These are phyloP conservation scores for Drosophila carrolli DNA, from an alignment of 1,140 invertebrate genomes.

Conservation along the genomic window DNA sequence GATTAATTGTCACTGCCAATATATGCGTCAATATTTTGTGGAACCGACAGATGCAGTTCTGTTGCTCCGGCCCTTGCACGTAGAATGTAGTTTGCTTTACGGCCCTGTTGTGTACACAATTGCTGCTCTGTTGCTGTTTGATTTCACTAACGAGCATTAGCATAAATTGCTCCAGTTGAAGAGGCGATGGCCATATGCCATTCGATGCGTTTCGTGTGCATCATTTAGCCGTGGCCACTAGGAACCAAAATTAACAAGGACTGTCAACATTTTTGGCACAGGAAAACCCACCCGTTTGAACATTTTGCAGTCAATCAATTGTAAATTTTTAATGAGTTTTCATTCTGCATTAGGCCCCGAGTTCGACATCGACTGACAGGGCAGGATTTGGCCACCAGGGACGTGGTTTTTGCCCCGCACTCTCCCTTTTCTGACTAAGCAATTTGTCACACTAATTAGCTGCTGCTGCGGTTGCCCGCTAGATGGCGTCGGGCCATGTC, in stretches of 20 bases:
- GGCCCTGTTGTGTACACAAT: slow-evolving; percentile 77
- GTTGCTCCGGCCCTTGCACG: slow-evolving; percentile 13
- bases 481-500: slow-evolving; percentile 24
- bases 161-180: slow-evolving; percentile 69
- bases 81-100: slow-evolving; percentile 68
- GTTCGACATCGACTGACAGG: slow-evolving; percentile 36
- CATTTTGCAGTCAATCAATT: slow-evolving; percentile 78
- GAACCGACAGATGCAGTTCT: slow-evolving; percentile 55
- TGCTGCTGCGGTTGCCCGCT: slow-evolving; percentile 35
- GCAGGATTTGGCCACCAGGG: slow-evolving; percentile 22
- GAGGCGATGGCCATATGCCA: slow-evolving; percentile 35
- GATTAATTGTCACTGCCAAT: slow-evolving; percentile 82
- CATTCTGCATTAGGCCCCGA: slow-evolving; percentile 54
- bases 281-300: slow-evolving; percentile 16
- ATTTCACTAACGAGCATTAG: slow-evolving; percentile 82
- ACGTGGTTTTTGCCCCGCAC: slow-evolving; percentile 20
- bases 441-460: slow-evolving; percentile 78
- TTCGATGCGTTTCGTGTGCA: slow-evolving; percentile 48
- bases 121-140: slow-evolving; percentile 72
- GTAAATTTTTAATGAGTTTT: slow-evolving; percentile 83
- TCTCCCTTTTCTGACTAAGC: slow-evolving; percentile 31
- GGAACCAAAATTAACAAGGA: not conserved
- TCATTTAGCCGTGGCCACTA: slow-evolving; percentile 47
- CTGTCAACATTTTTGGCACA: slow-evolving; percentile 45
- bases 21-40: slow-evolving; percentile 81